A percentile compares a stretch with the other conserved stretches of the same genome.
phyloP scores from a whole-genome alignment of 2,888 invertebrate species.

The Pogonocherus hispidulus region DNA sequence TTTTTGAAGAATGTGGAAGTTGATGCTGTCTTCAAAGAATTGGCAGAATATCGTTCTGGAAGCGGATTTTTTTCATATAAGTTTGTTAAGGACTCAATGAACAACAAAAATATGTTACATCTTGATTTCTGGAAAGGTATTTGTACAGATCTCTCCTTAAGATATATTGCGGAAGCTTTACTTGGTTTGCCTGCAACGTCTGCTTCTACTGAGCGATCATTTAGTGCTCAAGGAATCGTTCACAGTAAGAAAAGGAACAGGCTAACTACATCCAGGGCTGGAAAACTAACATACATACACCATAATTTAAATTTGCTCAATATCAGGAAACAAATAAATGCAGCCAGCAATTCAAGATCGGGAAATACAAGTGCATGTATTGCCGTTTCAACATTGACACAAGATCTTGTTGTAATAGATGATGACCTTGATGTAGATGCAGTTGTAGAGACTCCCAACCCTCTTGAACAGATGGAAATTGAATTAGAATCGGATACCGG shows the following conservation, averaged over 20 bases:
- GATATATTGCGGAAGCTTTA: neutral
- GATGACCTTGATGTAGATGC: conserved; percentile 3
- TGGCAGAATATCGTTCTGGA: neutral
- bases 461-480: conserved; percentile 5
- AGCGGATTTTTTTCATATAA: neutral
- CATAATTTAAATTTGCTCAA: conserved; percentile 3
- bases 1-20: neutral
- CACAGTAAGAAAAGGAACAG: conserved; percentile 9
- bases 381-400: neutral
- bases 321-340: neutral
- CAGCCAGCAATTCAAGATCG: no score
- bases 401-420: conserved; percentile 1
- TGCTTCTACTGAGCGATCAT: conserved; percentile 8
- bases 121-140: neutral
- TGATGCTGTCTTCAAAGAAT: neutral
- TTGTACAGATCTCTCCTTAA: neutral
- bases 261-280: conserved; percentile 4
- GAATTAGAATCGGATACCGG: conserved; percentile 1
- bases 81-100: neutral
- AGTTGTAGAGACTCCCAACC: neutral
- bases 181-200: neutral
- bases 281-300: conserved; percentile 2
- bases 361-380: no score
- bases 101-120: neutral
- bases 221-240: neutral